Evolutionary conservation across 2,888 invertebrate genomes (phyloP).

Genomic region (Monopis laevigella): DNA sequence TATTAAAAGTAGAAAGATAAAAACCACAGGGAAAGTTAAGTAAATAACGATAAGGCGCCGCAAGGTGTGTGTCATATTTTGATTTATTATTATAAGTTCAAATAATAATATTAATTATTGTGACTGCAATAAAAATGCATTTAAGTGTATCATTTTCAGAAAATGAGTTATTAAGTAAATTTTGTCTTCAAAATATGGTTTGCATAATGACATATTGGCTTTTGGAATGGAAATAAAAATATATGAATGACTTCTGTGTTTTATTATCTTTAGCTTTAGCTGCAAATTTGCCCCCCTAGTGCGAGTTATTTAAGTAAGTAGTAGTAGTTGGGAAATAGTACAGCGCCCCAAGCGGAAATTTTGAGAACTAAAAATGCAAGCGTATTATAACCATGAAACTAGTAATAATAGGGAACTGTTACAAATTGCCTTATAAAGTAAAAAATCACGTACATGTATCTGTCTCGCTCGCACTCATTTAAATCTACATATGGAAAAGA

Average conservation of each 20-base stretch:
- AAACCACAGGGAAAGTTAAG: slow-evolving; percentile 37
- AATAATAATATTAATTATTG: slow-evolving; percentile 37
- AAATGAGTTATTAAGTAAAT: slow-evolving; percentile 27
- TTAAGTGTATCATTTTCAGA: slow-evolving; percentile 35
- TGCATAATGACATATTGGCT: slow-evolving; percentile 56
- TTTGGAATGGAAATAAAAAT: slow-evolving; percentile 55
- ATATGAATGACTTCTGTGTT: slow-evolving; percentile 23
- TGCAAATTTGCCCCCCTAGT: too few species aligned
- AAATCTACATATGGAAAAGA: too few species aligned
- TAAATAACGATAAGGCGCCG: slow-evolving; percentile 29
- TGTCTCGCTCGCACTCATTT: too few species aligned
- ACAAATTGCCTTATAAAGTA: too few species aligned
- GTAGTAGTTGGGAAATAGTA: too few species aligned
- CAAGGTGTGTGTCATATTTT: slow-evolving; percentile 59
- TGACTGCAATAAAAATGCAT: slow-evolving; percentile 48
- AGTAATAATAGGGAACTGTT: too few species aligned
- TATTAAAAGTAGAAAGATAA: background rate
- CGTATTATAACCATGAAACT: too few species aligned
- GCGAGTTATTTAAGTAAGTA: too few species aligned
- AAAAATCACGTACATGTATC: too few species aligned
- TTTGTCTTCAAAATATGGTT: slow-evolving; percentile 19
- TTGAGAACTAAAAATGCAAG: too few species aligned
- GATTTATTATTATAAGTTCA: slow-evolving; percentile 43
- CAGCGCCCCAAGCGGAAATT: too few species aligned
- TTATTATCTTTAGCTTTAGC: too few species aligned